phyloP scores from a whole-genome alignment of 1,140 invertebrate genomes.

The Neocloeon triangulifer region DNA sequence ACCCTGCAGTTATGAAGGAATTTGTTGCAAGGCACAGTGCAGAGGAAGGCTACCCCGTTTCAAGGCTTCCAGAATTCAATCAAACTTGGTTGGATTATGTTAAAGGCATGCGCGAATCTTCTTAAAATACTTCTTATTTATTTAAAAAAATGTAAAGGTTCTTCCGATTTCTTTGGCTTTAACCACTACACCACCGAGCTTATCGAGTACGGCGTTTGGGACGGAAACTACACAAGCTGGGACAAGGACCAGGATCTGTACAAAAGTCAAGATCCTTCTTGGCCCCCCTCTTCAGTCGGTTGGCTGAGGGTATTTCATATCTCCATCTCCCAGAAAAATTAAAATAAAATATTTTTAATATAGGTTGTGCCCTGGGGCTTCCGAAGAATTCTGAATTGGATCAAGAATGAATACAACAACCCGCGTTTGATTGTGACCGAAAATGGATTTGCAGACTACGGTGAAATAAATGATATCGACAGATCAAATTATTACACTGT shows the following conservation, averaged over 20 bases:
- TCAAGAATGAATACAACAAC: constrained; percentile 33
- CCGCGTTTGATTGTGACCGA: constrained; percentile 40
- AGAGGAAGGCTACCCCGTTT: constrained; percentile 21
- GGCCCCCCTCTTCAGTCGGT: no score
- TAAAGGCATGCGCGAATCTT: constrained; percentile 18
- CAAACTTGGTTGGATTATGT: constrained; percentile 22
- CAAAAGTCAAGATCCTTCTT: no score
- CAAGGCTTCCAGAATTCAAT: constrained; percentile 26
- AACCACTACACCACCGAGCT: constrained; percentile 16
- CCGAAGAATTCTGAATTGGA: constrained; percentile 34
- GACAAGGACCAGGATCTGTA: no score
- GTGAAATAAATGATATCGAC: constrained; percentile 23
- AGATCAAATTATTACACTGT: constrained; percentile 26
- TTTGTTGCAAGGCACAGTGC: constrained; percentile 26
- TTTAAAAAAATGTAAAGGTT: no score
- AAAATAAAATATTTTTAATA: no score
- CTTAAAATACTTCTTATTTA: no score
- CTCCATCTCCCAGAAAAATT: no score
- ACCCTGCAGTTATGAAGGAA: constrained; percentile 30
- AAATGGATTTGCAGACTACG: constrained; percentile 34
- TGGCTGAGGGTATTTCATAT: no score
- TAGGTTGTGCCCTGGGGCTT: constrained; percentile 35
- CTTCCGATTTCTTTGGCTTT: constrained; percentile 19
- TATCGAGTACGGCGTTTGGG: no score
- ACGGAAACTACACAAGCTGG: no score